A percentile compares a stretch with the other conserved stretches of the same genome.
phyloP scores from a whole-genome alignment of 2,888 invertebrate species.

The Penaeus monodon region DNA sequence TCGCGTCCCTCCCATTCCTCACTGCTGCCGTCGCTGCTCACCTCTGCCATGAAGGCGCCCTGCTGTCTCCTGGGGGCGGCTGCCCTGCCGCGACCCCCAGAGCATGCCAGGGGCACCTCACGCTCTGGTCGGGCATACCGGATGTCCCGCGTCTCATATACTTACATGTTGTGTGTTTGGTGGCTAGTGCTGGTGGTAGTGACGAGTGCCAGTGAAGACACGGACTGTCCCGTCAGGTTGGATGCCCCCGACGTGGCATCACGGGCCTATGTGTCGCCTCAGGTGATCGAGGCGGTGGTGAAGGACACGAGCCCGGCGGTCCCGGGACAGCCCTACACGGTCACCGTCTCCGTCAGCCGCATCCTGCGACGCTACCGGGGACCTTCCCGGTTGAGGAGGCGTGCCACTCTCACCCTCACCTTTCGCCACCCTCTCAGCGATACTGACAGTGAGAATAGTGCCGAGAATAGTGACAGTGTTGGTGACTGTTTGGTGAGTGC shows the following conservation, averaged over 20 bases:
- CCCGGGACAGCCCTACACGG: constrained; percentile 49
- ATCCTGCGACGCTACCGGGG: constrained; percentile 45
- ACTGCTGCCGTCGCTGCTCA: constrained; percentile 50
- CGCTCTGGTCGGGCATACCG: constrained; percentile 24
- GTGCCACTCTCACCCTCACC: constrained; percentile 50
- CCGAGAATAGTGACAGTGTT: constrained; percentile 33
- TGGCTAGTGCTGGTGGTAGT: constrained; percentile 44
- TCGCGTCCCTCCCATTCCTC: constrained; percentile 46
- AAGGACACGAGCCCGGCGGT: constrained; percentile 12
- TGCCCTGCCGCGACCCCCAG: constrained; percentile 60
- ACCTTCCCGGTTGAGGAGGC: constrained; percentile 43
- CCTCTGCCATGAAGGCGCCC: constrained; percentile 60
- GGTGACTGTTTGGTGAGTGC: constrained; percentile 46
- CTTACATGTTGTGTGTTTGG: constrained; percentile 50
- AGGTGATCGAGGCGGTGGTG: constrained; percentile 57
- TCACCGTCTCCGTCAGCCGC: constrained; percentile 38
- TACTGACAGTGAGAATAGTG: constrained; percentile 34
- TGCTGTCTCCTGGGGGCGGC: constrained; percentile 61
- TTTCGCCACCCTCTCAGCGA: constrained; percentile 28
- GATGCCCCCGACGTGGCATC: constrained; percentile 53
- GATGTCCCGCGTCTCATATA: constrained; percentile 46
- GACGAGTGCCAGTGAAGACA: constrained; percentile 8
- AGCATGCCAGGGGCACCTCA: constrained; percentile 29
- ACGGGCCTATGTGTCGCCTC: constrained; percentile 54
- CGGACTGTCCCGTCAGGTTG: constrained; percentile 55